phyloP scores from a whole-genome alignment of 35 echinoderm and acorn worm species.

The Antedon bifida region DNA sequence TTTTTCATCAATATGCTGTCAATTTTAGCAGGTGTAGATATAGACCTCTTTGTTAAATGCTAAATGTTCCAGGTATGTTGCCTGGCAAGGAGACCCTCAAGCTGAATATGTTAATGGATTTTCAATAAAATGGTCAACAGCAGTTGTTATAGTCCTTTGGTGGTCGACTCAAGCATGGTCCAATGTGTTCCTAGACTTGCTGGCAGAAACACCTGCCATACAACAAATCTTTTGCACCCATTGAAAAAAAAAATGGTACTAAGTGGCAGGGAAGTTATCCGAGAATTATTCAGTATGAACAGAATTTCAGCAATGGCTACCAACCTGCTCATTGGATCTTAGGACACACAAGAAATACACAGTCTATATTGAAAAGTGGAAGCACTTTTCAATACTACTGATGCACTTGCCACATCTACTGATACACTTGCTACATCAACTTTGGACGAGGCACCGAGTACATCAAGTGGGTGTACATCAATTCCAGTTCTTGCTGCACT shows the following conservation, averaged over 20 bases:
- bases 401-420: conserved; percentile 16
- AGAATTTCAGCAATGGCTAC: conserved; percentile 8
- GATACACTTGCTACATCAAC: too few relatives aligned
- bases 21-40: background rate
- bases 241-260: conserved; percentile 4
- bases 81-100: background rate
- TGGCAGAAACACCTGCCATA: background rate
- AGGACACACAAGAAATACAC: conserved; percentile 27
- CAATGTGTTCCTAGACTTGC: background rate
- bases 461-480: too few relatives aligned
- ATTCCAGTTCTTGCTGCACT: too few relatives aligned
- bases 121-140: background rate
- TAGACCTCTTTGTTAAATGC: conserved; percentile 1
- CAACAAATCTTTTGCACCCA: background rate
- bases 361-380: conserved; percentile 22
- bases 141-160: background rate
- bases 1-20: background rate
- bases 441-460: too few relatives aligned
- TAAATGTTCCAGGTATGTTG: background rate
- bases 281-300: conserved; percentile 3
- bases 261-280: conserved; percentile 14
- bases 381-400: conserved; percentile 12
- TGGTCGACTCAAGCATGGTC: background rate
- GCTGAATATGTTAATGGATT: background rate
- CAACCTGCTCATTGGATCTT: conserved; percentile 2